Evolutionary conservation across 2,797 vertebrate genomes (phyloP).

Genomic region (Anguilla pacifica): DNA sequence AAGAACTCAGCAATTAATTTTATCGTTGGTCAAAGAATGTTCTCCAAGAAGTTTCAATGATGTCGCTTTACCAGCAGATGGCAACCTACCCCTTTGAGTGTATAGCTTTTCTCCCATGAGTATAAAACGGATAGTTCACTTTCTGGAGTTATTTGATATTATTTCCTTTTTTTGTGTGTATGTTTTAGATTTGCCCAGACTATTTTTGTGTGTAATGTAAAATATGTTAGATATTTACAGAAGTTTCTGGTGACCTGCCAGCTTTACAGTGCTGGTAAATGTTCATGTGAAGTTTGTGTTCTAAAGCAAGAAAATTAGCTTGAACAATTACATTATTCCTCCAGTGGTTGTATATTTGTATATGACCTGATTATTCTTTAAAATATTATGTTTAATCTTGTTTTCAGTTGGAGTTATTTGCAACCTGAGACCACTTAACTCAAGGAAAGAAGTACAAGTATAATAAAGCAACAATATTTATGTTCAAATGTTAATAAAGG

Average conservation of each 20-base stretch:
- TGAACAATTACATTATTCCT: background rate
- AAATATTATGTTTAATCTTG: background rate
- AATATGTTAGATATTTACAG: background rate
- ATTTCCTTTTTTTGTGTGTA: background rate
- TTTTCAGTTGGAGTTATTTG: background rate
- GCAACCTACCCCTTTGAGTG: constrained; percentile 21
- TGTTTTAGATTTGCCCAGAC: too few relatives aligned
- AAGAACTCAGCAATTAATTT: background rate
- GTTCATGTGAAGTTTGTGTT: background rate
- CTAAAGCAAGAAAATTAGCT: background rate
- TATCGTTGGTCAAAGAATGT: background rate
- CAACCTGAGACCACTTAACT: background rate
- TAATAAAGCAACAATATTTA: too few relatives aligned
- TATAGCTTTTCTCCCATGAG: background rate
- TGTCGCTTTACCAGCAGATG: constrained; percentile 25
- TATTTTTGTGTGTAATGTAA: too few relatives aligned
- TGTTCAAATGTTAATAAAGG: background rate
- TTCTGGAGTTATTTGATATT: background rate
- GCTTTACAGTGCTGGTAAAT: background rate
- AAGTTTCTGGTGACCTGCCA: background rate
- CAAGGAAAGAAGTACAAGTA: too few relatives aligned
- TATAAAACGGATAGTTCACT: background rate
- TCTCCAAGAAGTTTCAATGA: constrained; percentile 10
- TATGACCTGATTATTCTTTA: background rate
- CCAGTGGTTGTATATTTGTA: background rate